A percentile compares a stretch with the other conserved stretches of the same genome.
Conservation (phyloP, 2,797 vertebrate genomes). For the Phalanger gymnotis region DNA sequence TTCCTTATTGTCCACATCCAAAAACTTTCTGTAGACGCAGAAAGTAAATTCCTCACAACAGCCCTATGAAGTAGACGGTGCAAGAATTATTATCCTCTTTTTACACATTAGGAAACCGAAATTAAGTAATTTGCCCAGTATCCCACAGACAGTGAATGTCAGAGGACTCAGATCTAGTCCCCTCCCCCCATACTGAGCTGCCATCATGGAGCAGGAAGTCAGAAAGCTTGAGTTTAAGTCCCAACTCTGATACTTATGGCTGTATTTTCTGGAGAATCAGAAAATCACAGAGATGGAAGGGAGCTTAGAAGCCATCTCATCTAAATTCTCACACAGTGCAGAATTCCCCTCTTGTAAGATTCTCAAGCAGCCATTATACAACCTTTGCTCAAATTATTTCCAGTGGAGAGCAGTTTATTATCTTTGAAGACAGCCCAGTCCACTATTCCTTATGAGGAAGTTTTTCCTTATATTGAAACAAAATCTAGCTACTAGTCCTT, state of each 20-base stretch:
- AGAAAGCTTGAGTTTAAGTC: not conserved
- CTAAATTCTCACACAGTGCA: not conserved
- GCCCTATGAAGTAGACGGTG: not conserved
- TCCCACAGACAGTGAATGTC: not conserved
- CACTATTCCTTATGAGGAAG: not conserved
- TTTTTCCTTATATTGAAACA: not conserved
- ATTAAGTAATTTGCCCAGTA: not conserved
- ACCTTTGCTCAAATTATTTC: not conserved
- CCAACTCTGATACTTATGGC: not conserved
- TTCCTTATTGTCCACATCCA: not conserved
- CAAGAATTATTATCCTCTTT: not conserved
- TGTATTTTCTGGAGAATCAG: not conserved
- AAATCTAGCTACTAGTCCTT: not conserved
- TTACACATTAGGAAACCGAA: not conserved
- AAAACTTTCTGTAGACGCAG: not conserved
- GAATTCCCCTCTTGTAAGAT: not conserved
- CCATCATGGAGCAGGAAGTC: not conserved
- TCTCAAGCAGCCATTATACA: not conserved
- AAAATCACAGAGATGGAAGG: not conserved
- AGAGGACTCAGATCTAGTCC: not conserved
- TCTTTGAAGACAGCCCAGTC: not conserved
- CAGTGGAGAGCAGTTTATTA: not conserved
- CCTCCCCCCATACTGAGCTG: not conserved
- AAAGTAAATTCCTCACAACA: not conserved
- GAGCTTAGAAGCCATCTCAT: not conserved